These are phyloP conservation scores for Suricata suricatta DNA, from an alignment of 2,113 vertebrate species.

Conservation along the genomic window DNA sequence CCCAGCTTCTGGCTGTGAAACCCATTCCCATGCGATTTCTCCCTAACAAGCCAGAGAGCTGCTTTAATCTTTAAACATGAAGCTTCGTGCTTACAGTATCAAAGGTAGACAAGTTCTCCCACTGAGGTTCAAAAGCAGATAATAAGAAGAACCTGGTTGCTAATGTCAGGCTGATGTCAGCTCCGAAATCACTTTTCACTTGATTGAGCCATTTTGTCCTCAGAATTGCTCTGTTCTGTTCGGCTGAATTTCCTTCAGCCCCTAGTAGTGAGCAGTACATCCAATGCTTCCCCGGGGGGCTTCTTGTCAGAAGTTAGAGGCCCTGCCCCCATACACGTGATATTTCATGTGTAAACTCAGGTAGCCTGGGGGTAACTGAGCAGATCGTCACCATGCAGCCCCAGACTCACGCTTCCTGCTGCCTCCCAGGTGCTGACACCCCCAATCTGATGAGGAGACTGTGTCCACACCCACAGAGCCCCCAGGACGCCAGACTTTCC, in stretches of 20 bases:
- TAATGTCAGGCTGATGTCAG: conserved; percentile 65
- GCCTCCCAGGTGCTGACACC: not conserved
- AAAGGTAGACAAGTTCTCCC: conserved; percentile 64
- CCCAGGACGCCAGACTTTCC: not conserved
- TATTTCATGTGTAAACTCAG: not conserved
- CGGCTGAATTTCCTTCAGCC: not conserved
- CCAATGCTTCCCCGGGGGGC: not conserved
- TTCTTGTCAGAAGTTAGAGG: conserved; percentile 25
- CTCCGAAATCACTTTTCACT: conserved; percentile 56
- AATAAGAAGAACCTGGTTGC: conserved; percentile 58
- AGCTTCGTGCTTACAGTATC: conserved; percentile 64
- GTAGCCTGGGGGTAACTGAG: fast-evolving
- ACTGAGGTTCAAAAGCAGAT: conserved; percentile 69
- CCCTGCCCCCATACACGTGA: not conserved
- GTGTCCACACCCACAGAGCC: not conserved
- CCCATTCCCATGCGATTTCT: conserved; percentile 43
- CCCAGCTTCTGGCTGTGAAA: conserved; percentile 57
- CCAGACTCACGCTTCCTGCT: not conserved
- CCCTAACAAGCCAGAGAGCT: conserved; percentile 70
- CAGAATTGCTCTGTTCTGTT: conserved; percentile 61
- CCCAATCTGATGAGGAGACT: fast-evolving
- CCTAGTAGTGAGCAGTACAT: not conserved
- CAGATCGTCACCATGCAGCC: not conserved
- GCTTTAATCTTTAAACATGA: conserved; percentile 76
- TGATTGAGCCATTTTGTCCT: conserved; percentile 72